Evolutionary conservation across 2,888 invertebrate species (phyloP).

Genomic region (Drosophila putrida): DNA sequence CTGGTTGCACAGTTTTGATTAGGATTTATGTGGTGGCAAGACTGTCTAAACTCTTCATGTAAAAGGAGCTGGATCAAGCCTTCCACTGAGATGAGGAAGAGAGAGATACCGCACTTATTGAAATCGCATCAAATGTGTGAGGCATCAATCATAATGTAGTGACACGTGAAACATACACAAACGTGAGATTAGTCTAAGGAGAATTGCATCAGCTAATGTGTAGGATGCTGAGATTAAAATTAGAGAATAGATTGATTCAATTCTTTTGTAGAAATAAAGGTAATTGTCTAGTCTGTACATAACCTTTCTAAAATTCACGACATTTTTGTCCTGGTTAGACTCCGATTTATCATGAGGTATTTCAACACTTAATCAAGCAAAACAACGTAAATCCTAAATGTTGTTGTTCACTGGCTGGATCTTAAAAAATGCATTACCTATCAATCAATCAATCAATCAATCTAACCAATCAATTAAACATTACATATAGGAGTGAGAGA

Average conservation of each 20-base stretch:
- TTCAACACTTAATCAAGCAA: too few relatives aligned
- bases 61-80: neutral
- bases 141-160: slow-evolving; percentile 56
- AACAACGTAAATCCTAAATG: too few relatives aligned
- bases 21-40: slow-evolving; percentile 69
- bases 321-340: too few relatives aligned
- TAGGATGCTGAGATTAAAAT: neutral
- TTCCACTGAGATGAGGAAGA: neutral
- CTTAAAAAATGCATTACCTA: too few relatives aligned
- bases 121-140: slow-evolving; percentile 15
- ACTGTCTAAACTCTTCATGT: slow-evolving; percentile 38
- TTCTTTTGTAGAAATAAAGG: too few relatives aligned
- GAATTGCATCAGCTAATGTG: slow-evolving; percentile 18
- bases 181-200: neutral
- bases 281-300: too few relatives aligned
- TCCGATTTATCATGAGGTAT: too few relatives aligned
- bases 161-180: slow-evolving; percentile 4
- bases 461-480: neutral
- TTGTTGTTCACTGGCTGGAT: too few relatives aligned
- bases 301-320: too few relatives aligned
- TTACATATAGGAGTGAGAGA: neutral
- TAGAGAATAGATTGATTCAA: neutral
- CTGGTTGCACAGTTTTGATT: slow-evolving; percentile 75
- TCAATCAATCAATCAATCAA: slow-evolving; percentile 8
- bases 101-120: neutral